Base-by-base conservation (phyloP, 2,797 vertebrate species). In the Neosalanx taihuensis region DNA sequence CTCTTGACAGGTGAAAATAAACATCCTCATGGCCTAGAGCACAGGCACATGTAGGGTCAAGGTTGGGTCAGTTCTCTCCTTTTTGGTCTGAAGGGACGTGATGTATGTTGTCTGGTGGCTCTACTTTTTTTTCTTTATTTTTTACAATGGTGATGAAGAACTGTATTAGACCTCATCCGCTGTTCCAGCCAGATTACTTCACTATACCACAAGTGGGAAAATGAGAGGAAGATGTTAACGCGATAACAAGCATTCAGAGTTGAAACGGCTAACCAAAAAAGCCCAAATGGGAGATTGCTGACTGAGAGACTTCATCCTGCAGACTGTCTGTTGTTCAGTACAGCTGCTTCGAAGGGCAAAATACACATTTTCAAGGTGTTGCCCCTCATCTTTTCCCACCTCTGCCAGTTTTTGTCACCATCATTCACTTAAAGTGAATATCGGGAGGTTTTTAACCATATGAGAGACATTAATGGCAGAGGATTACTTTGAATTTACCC, bases 1-100 rank as follows among this genome's bases (percentile, higher is more conserved):
- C 30, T 15, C 67, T 1, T 37, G 46, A 66, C 65, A n/a, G 41
- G 68, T 68, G 33, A 18, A 53, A 37, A 59, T 67, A 72, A 79
- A 80, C 72, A 41, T 49, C 6, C 31, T 23, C 57, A 62, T 26
- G 59, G 26, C 57, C 49, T 4, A 30, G 20, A 3, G 20, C 68
- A 58, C 9, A 30, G 23, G 66, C 57, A 75, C 30, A 30, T 31
- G 31, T n/a, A 29, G 2, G 35, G 68, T 56, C 33, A 13, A 5
- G 67, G 53, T 26, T 0, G n/a, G 20, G 10, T 35, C 53, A 33
- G 60, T 26, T 1, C 18, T 49, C 26, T 51, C 18, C 18, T 10
- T 6, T 20, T 17, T 18, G 31, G 26, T 41, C 49, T 26, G 13
- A 17, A 17, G 12, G n/a, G 66, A 9, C 66, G 56, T 30, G 12